Base-by-base conservation (phyloP, 2,888 invertebrate genomes). In the Torymus texanus region DNA sequence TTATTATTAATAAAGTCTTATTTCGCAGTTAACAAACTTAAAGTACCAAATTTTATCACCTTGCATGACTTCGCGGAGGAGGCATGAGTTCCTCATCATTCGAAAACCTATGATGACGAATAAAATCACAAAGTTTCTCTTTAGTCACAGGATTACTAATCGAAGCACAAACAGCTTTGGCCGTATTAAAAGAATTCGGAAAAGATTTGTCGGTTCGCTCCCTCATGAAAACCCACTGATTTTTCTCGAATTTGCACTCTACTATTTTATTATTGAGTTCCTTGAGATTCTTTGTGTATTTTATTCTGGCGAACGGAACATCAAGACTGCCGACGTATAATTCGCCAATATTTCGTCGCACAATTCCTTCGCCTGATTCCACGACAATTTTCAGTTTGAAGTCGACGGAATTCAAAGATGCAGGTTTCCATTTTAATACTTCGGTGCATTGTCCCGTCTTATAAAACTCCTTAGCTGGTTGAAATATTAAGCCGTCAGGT, bases 391-490 rank as follows among this genome's bases (percentile, higher is more conserved):
- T 95, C 79, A 99, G 91, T 86, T 93, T 94, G 90, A 99, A 99
- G 91, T 99, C 99, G 0, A 99, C 95, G 4, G 98, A 98, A 91
- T 99, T 99, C 91, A 97, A 93, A 79, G 95, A 93, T 2, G 94
- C 92, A 0, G 99, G 99, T 88, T 99, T 99, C 99, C 99, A 99
- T 90, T 99, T 99, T 16, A 99, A 92, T 1, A 98, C 97, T 63
- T 94, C 93, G 55, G 93, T 92, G 86, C 97, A 97, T 8, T 94
- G 92, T 0, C 99, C 99, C 10, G 96, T 91, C 14, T 92, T 92
- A 88, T 99, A 99, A 0, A 95, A 94, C 94, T 95, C 96, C 82
- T 93, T 92, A 0, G 95, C 93, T 0, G 99, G 99, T 89, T 99
- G 99, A 89, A 99, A 99, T 87, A 99, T 97, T 14, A 99, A 92